Evolutionary conservation across 1,140 invertebrate species (phyloP).

Genomic region (Drosophila trapezifrons): DNA sequence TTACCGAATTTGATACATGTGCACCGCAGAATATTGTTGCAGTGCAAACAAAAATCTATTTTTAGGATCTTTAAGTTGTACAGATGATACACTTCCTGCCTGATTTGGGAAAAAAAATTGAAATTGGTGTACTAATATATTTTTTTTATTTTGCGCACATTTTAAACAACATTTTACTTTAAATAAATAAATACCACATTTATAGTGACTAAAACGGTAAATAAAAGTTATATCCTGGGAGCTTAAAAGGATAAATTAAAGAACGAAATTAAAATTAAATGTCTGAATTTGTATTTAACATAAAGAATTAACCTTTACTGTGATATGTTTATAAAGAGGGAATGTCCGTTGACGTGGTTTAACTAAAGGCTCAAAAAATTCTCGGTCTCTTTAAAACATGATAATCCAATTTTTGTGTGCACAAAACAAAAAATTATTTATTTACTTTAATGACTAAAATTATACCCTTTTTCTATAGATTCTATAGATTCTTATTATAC

Average conservation of each 20-base stretch:
- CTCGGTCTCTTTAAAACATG: not conserved
- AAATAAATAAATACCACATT: not conserved
- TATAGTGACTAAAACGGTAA: not conserved
- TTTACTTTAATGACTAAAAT: too few relatives aligned
- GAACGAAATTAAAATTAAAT: not conserved
- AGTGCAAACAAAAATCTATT: not conserved
- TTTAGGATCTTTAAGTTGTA: too few relatives aligned
- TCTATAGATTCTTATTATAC: not conserved
- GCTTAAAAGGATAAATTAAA: not conserved
- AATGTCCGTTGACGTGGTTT: too few relatives aligned
- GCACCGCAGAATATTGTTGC: not conserved
- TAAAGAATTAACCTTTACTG: too few relatives aligned
- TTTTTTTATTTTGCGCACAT: too few relatives aligned
- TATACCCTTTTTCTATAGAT: not conserved
- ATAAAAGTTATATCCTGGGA: not conserved
- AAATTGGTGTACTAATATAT: not conserved
- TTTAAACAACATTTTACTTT: too few relatives aligned
- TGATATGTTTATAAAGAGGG: too few relatives aligned
- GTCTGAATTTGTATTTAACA: not conserved
- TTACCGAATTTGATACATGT: constrained; percentile 9
- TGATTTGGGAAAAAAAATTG: not conserved
- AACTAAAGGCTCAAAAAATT: too few relatives aligned
- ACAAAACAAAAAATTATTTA: too few relatives aligned
- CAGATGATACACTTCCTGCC: not conserved
- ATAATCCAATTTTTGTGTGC: not conserved